Percentiles rank a stretch among this genome's conserved stretches.
Conservation (phyloP, 2,113 vertebrate species). For the Thunnus thynnus region DNA sequence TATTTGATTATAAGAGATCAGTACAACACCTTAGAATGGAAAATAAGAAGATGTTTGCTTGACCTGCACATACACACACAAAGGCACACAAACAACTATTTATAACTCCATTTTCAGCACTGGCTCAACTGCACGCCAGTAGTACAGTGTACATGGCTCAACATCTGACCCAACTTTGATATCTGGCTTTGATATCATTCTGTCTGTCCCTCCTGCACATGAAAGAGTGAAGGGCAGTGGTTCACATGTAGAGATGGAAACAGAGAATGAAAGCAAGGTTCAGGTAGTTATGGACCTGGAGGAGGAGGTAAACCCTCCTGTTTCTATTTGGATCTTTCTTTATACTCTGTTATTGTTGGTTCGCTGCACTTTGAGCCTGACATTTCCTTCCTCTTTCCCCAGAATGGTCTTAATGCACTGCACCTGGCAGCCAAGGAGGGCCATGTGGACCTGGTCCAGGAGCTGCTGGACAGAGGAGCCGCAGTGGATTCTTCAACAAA, state of each 20-base stretch:
- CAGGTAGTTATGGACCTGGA: constrained; percentile 22
- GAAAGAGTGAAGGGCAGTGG: not conserved
- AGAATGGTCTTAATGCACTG: constrained; percentile 99
- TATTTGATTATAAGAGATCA: not conserved
- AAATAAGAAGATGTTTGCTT: constrained; percentile 4
- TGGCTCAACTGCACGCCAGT: constrained; percentile 43
- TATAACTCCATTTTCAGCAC: constrained; percentile 44
- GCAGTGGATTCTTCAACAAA: constrained; percentile 95
- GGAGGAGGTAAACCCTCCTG: constrained; percentile 51
- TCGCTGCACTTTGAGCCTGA: constrained; percentile 14
- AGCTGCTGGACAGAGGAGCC: constrained; percentile 93
- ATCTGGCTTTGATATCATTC: constrained; percentile 53
- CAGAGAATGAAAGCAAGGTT: constrained; percentile 17
- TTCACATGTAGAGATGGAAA: constrained; percentile 6
- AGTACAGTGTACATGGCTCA: constrained; percentile 51
- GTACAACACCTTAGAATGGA: not conserved
- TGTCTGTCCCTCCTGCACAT: not conserved
- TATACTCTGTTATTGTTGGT: not conserved
- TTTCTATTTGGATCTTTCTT: not conserved
- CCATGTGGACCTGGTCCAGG: constrained; percentile 96
- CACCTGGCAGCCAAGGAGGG: constrained; percentile 98
- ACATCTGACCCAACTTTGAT: constrained; percentile 39
- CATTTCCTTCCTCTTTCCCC: constrained; percentile 46
- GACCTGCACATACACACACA: not conserved
- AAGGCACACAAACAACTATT: constrained; percentile 47